A percentile compares a stretch with the other conserved stretches of the same genome.
phyloP scores from a whole-genome alignment of 2,888 invertebrate species.

The Baccha elongata region DNA sequence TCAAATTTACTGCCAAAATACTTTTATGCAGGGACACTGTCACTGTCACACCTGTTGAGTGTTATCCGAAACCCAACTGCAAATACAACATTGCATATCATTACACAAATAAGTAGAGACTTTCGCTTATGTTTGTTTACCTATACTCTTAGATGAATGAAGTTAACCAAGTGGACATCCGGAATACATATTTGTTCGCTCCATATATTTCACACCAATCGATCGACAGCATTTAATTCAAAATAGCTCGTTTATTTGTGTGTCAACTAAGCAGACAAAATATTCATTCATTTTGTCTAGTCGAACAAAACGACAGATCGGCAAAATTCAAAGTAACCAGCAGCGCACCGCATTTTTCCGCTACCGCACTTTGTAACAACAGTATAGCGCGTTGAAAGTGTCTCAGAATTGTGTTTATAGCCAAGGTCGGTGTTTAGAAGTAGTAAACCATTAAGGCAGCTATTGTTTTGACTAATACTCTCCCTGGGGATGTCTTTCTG shows the following conservation, averaged over 20 bases:
- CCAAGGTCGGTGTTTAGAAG: not conserved
- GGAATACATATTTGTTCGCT: slow-evolving; percentile 35
- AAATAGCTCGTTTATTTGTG: slow-evolving; percentile 30
- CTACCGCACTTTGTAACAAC: not conserved
- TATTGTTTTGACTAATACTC: slow-evolving; percentile 43
- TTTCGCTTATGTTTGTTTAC: too few relatives aligned
- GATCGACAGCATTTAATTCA: slow-evolving; percentile 47
- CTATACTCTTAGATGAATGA: not conserved
- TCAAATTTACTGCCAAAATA: too few relatives aligned
- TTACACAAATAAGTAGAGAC: too few relatives aligned
- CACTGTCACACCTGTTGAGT: too few relatives aligned
- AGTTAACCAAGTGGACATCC: slow-evolving; percentile 38
- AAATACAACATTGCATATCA: too few relatives aligned
- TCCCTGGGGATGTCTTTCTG: slow-evolving; percentile 61
- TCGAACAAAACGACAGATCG: slow-evolving; percentile 17
- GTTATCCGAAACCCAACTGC: not conserved
- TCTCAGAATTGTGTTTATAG: slow-evolving; percentile 22
- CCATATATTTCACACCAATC: slow-evolving; percentile 43
- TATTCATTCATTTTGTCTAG: slow-evolving; percentile 1
- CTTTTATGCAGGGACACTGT: too few relatives aligned
- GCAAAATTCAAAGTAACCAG: slow-evolving; percentile 35
- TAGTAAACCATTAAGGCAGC: slow-evolving; percentile 42
- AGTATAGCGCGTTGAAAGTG: slow-evolving; percentile 30
- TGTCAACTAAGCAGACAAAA: not conserved
- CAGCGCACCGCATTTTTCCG: not conserved